Base-by-base conservation (phyloP, 2,888 invertebrate species). In the Caenorhabditis doughertyi region DNA sequence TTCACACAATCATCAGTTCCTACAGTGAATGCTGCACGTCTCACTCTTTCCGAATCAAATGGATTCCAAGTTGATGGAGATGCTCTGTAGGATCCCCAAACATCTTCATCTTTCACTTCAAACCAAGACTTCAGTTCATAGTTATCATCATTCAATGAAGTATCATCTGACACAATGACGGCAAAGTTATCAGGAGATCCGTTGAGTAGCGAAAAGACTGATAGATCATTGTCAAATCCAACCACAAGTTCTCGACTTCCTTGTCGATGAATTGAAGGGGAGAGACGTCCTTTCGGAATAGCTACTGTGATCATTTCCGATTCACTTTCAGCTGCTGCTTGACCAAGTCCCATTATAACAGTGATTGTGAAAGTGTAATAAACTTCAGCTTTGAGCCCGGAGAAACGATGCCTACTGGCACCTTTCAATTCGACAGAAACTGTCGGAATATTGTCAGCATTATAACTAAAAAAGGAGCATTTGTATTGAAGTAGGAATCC, bases 311-410 rank as follows among this genome's bases (percentile, higher is more conserved):
- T 84, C 84, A 89, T 89, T 79, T 91, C 91, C 39, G 88, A 87
- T 72, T 91, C 90, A 42, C 88, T 88, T 72, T 90, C 90, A 16
- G 89, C 89, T 25, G 89, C 89, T 8, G 87, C 85, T 32, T 84
- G 81, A 2, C 89, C 89, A 3, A 79, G 35, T 39, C 90, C 90
- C 89, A 90, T 90, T 39, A 90, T 88, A 7, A 91, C 91, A 5
- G 85, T 89, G 72, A 90, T 90, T 2, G 91, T 91, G 79, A 91
- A 91, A 9, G 91, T 91, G 80, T 91, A 91, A 79, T 89, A 91
- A 9, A 89, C 88, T 71, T 91, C 89, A 9, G 87, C 71, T 32
- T 89, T 83, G 9, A 91, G 82, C 11, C 73, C 85, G n/a, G 84
- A 84, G 77, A 91, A 91, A 42, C 89, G 83, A 74, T 90, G 85